phyloP scores from a whole-genome alignment of 2,797 vertebrate genomes.

The Rhinophrynus dorsalis region DNA sequence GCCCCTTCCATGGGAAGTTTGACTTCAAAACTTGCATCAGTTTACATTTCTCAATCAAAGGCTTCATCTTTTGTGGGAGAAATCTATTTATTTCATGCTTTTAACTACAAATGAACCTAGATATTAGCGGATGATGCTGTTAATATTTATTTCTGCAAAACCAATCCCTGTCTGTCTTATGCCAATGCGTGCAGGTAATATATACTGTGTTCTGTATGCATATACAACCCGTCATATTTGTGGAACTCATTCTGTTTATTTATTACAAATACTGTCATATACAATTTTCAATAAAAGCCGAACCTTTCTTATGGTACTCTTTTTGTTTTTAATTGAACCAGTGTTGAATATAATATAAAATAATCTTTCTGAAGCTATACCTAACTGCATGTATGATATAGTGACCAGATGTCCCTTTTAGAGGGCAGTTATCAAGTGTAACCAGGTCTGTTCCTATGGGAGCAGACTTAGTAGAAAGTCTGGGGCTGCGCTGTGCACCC shows the following conservation, averaged over 20 bases:
- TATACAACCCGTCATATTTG: conserved; percentile 64
- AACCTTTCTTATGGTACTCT: conserved; percentile 84
- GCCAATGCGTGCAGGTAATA: conserved; percentile 66
- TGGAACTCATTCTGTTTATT: conserved; percentile 92
- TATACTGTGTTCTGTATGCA: conserved; percentile 58
- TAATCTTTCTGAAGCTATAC: too few relatives aligned
- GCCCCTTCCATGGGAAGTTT: conserved; percentile 48
- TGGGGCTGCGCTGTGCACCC: too few relatives aligned
- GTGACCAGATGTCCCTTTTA: too few relatives aligned
- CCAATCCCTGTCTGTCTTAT: conserved; percentile 61
- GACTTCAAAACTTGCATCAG: conserved; percentile 57
- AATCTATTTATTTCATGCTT: conserved; percentile 82
- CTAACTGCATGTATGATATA: too few relatives aligned
- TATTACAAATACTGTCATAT: conserved; percentile 90
- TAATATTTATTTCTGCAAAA: conserved; percentile 85
- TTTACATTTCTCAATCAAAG: conserved; percentile 64
- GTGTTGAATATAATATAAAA: too few relatives aligned
- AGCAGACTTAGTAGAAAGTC: too few relatives aligned
- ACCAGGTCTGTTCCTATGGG: too few relatives aligned
- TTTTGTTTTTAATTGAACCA: neutral
- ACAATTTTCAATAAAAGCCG: conserved; percentile 91
- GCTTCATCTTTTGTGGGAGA: conserved; percentile 59
- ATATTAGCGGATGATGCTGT: conserved; percentile 71
- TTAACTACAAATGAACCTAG: conserved; percentile 62
- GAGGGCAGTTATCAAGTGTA: too few relatives aligned